These are phyloP conservation scores for Rhamphomyia laevipes DNA, from an alignment of 2,888 invertebrate species.

Conservation along the genomic window DNA sequence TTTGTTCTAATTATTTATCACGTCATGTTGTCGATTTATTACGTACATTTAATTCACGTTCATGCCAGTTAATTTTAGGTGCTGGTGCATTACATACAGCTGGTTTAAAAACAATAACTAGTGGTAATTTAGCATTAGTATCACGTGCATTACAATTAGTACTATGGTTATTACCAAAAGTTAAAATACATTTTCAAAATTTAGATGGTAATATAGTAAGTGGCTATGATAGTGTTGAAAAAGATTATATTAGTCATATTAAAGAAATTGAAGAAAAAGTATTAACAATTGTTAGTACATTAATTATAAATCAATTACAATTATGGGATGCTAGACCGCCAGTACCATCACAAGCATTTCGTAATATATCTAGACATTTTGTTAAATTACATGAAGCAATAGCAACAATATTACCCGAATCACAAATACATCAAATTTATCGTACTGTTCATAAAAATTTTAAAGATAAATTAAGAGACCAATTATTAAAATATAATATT, in stretches of 20 bases:
- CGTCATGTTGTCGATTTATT: constrained; percentile 80
- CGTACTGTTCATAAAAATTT: constrained; percentile 73
- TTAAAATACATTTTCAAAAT: constrained; percentile 55
- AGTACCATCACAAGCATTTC: constrained; percentile 82
- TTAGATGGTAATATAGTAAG: constrained; percentile 35
- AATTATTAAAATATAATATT: constrained; percentile 75
- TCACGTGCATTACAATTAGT: constrained; percentile 73
- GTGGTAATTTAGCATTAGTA: constrained; percentile 80
- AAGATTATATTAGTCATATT: constrained; percentile 77
- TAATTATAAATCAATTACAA: constrained; percentile 66
- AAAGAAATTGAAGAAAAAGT: constrained; percentile 88
- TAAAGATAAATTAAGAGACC: constrained; percentile 74
- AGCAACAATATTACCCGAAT: constrained; percentile 66
- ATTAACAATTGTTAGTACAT: constrained; percentile 75
- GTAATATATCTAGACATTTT: constrained; percentile 78
- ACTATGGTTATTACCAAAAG: constrained; percentile 63
- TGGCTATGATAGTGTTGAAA: constrained; percentile 60
- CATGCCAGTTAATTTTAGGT: constrained; percentile 89
- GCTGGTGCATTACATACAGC: constrained; percentile 93
- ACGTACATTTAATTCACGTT: constrained; percentile 74
- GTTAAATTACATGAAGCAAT: constrained; percentile 86
- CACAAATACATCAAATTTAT: constrained; percentile 66
- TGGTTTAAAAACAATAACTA: constrained; percentile 88
- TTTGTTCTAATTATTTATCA: constrained; percentile 67
- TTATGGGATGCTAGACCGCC: constrained; percentile 93